Percentiles rank a stretch among this genome's conserved stretches.
These are phyloP conservation scores for Liopterus haemorrhoidalis DNA, from an alignment of 2,888 invertebrate species.

Conservation along the genomic window DNA sequence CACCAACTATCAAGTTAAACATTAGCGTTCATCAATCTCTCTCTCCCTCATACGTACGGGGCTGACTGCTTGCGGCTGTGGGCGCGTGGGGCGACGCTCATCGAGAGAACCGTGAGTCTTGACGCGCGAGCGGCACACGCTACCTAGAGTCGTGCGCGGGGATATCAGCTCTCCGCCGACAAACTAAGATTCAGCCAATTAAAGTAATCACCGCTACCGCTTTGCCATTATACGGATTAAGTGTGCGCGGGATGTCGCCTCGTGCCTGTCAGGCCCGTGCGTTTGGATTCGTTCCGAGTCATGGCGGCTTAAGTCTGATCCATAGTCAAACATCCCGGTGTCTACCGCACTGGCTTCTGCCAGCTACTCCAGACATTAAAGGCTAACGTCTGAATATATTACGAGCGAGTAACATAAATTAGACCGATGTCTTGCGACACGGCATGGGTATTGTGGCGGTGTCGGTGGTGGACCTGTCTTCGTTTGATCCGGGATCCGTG, in stretches of 20 bases:
- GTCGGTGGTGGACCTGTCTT: conserved; percentile 5
- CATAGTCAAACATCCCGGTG: conserved; percentile 15
- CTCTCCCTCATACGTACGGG: conserved; percentile 27
- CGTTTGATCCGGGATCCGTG: conserved; percentile 26
- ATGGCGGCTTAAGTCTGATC: conserved; percentile 16
- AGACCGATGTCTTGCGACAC: conserved; percentile 23
- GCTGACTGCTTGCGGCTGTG: conserved; percentile 13
- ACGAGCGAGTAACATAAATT: conserved; percentile 38
- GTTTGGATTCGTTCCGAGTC: conserved; percentile 37
- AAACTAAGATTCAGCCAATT: conserved; percentile 63
- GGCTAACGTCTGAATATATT: conserved; percentile 47
- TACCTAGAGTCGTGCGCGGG: conserved; percentile 32
- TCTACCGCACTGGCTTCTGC: conserved; percentile 25
- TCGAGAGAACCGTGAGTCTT: conserved; percentile 18
- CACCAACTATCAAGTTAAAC: conserved; percentile 47
- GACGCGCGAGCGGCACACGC: conserved; percentile 13
- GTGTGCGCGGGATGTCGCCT: conserved; percentile 43
- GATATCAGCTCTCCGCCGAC: conserved; percentile 48
- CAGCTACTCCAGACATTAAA: conserved; percentile 42
- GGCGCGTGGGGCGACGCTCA: conserved; percentile 4
- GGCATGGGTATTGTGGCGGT: too few species aligned
- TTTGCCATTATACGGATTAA: conserved; percentile 64
- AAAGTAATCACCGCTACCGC: conserved; percentile 66
- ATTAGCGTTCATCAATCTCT: conserved; percentile 45
- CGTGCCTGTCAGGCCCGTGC: conserved; percentile 38